phyloP scores from a whole-genome alignment of 2,797 vertebrate genomes.

The Delichon dasypus region DNA sequence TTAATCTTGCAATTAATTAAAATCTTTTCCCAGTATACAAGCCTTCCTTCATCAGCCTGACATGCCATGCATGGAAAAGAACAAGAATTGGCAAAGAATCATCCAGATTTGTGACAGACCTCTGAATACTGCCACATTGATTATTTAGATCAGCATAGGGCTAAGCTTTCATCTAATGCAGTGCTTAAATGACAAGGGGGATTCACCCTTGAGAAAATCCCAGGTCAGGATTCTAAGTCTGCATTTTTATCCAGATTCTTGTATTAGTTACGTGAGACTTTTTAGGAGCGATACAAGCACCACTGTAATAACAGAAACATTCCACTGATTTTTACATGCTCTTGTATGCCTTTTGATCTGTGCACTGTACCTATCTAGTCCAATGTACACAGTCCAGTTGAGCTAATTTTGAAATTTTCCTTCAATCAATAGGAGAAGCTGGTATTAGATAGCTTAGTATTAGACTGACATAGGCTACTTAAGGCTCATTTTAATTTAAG shows the following conservation, averaged over 20 bases:
- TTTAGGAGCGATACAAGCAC: background rate
- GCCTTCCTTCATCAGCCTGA: slow-evolving; percentile 53
- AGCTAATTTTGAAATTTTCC: background rate
- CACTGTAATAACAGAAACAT: background rate
- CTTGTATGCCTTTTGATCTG: background rate
- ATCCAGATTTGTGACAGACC: slow-evolving; percentile 39
- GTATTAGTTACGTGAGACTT: background rate
- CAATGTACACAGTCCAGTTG: background rate
- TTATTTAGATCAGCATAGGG: slow-evolving; percentile 23
- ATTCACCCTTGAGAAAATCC: background rate
- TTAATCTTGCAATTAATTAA: slow-evolving; percentile 74
- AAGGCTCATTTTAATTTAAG: background rate
- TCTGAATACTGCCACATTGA: background rate
- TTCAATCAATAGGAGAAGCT: background rate
- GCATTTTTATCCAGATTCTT: background rate
- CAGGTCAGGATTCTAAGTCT: slow-evolving; percentile 8
- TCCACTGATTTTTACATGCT: background rate
- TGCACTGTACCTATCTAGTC: background rate
- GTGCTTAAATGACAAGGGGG: slow-evolving; percentile 17
- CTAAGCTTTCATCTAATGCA: slow-evolving; percentile 25
- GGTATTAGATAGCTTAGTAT: background rate
- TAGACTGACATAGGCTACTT: background rate
- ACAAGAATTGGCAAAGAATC: slow-evolving; percentile 37
- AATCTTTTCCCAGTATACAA: slow-evolving; percentile 58
- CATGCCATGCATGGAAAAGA: slow-evolving; percentile 19